A percentile compares a stretch with the other conserved stretches of the same genome.
phyloP scores from a whole-genome alignment of 2,888 invertebrate species.

The Acrocera orbiculus region DNA sequence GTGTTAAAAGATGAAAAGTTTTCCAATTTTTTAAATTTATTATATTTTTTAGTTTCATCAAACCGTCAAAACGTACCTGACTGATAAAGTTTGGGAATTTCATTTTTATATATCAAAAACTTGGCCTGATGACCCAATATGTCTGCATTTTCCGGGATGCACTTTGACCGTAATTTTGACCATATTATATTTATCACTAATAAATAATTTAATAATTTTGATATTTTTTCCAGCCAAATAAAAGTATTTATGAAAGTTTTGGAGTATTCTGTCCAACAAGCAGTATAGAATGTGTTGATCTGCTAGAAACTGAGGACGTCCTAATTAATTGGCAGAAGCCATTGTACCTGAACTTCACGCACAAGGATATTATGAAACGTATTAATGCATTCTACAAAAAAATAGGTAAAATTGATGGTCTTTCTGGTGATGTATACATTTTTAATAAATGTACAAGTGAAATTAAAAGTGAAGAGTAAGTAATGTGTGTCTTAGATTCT shows the following conservation, averaged over 20 bases:
- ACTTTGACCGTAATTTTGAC: constrained; percentile 52
- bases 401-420: constrained; percentile 47
- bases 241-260: constrained; percentile 64
- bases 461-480: constrained; percentile 41
- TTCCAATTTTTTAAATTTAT: neutral
- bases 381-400: constrained; percentile 53
- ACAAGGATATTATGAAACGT: constrained; percentile 60
- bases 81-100: constrained; percentile 79
- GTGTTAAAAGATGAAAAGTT: neutral
- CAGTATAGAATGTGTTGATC: constrained; percentile 49
- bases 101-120: constrained; percentile 77
- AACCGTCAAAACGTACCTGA: constrained; percentile 73
- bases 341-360: constrained; percentile 73
- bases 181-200: neutral
- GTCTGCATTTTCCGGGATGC: constrained; percentile 76
- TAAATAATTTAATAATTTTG: neutral
- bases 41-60: constrained; percentile 61
- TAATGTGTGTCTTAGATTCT: constrained; percentile 9
- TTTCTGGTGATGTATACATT: constrained; percentile 64
- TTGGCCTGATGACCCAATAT: constrained; percentile 72
- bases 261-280: constrained; percentile 70
- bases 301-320: constrained; percentile 57
- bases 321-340: constrained; percentile 65
- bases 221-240: constrained; percentile 46
- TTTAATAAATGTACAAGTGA: constrained; percentile 46